Evolutionary conservation across 2,113 vertebrate genomes (phyloP).

Genomic region (Cephalopholis sonnerati): DNA sequence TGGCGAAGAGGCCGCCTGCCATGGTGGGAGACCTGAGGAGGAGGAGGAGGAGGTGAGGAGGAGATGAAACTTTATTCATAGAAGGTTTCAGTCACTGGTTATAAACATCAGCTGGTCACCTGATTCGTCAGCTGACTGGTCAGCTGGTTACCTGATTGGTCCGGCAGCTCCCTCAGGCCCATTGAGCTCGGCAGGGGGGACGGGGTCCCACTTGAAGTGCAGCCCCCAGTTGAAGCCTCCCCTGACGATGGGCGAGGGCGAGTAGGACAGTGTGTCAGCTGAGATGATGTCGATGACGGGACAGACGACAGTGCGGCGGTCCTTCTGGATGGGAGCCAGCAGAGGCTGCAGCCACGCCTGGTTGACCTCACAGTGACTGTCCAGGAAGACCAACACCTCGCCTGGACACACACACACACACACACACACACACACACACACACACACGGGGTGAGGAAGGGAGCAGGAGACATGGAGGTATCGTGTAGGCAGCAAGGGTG

Average conservation of each 20-base stretch:
- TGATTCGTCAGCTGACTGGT: neutral
- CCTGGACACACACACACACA: constrained; percentile 78
- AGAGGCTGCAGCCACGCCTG: constrained; percentile 93
- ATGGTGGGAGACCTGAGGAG: constrained; percentile 94
- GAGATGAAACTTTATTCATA: too few species aligned
- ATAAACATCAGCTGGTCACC: neutral
- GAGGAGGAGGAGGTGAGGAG: neutral
- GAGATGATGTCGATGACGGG: constrained; percentile 99
- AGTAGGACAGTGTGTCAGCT: constrained; percentile 94
- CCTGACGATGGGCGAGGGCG: constrained; percentile 93
- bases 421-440: neutral
- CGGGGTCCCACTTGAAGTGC: constrained; percentile 98
- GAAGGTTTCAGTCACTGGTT: too few species aligned
- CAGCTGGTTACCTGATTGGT: constrained; percentile 87
- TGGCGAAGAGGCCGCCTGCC: constrained; percentile 98
- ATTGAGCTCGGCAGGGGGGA: constrained; percentile 89
- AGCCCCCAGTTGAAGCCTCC: constrained; percentile 99
- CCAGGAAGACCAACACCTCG: constrained; percentile 95
- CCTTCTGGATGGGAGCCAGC: constrained; percentile 85
- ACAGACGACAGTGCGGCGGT: constrained; percentile 90
- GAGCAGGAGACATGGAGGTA: neutral
- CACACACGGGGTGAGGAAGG: neutral
- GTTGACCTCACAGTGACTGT: constrained; percentile 98
- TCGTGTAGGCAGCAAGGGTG: neutral
- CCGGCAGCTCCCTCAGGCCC: constrained; percentile 86